Evolutionary conservation across 2,797 vertebrate genomes (phyloP), one percentile per base, ranked within the genome.

Genomic region (Microtus californicus): DNA sequence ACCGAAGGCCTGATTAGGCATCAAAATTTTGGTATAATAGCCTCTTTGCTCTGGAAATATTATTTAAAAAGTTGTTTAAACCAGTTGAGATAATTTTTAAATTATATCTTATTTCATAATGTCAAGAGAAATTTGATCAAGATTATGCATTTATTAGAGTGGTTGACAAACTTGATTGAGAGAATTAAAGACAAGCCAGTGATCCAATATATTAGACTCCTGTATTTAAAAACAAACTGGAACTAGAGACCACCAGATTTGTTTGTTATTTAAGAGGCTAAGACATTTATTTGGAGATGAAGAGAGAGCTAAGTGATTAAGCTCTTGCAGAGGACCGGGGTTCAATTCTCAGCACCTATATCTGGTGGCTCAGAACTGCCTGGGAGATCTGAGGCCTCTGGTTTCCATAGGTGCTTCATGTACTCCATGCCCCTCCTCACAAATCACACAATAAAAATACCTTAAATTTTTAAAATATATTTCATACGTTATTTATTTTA

Each of bases 21-120:
- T 27, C 54, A 14, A 63, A 19, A 77, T 51, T 59, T 29, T 51
- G 65, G 8, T 89, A 31, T 78, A 69, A 48, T 14, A 27, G 31
- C 48, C 27, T 92, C 77, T 61, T 69, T 69, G 17, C 43, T 37
- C 13, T 83, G 8, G 45, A 37, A 27, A 82, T 82, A 82, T 21
- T 37, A 45, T 63, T 25, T 63, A 25, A 69, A 87, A 94, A 88
- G 34, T 90, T 92, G 43, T 92, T 91, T 63, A 86, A 89, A 74
- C 40, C 5, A 37, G 19, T 29, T 71, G 91, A 87, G 31, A 73
- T 93, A 71, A 91, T 87, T 92, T 91, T 8, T 76, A 40, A 87
- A 51, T 71, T 73, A 23, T 56, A 31, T 56, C 67, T 34, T 27
- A 88, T 76, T 43, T 54, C 17, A 76, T 17, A 34, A 34, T 34